Evolutionary conservation across 2,113 vertebrate genomes (phyloP).

Genomic region (Crotalus tigris): DNA sequence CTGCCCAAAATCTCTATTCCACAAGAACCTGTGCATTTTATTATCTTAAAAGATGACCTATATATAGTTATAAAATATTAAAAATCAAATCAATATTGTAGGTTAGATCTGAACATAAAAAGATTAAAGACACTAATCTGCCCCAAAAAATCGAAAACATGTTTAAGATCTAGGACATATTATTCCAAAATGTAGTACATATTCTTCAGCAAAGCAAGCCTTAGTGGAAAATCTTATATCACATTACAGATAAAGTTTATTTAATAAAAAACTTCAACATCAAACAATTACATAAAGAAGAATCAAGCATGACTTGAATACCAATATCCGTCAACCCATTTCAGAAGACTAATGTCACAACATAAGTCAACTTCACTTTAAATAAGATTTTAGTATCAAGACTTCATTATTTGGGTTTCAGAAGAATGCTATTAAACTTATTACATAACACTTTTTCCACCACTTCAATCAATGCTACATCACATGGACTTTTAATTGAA

Average conservation of each 20-base stretch:
- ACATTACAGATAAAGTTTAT: background rate
- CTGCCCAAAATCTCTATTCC: background rate
- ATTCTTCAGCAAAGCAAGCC: background rate
- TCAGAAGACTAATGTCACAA: background rate
- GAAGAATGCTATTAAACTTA: background rate
- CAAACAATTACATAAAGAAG: background rate
- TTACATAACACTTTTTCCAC: background rate
- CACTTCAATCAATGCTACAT: background rate
- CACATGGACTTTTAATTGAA: background rate
- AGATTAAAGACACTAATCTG: background rate
- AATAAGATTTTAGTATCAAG: background rate
- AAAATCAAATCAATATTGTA: background rate
- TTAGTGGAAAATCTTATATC: background rate
- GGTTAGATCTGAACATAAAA: background rate
- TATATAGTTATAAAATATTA: background rate
- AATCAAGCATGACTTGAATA: background rate
- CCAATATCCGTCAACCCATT: background rate
- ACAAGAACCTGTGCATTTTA: background rate
- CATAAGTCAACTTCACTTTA: background rate
- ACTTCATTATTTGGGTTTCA: background rate
- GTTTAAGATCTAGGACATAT: background rate
- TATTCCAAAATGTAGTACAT: background rate
- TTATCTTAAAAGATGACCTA: no score
- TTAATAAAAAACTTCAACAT: background rate
- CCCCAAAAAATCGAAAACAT: background rate